phyloP scores from a whole-genome alignment of 2,888 invertebrate genomes.

The Eupithecia abbreviata region DNA sequence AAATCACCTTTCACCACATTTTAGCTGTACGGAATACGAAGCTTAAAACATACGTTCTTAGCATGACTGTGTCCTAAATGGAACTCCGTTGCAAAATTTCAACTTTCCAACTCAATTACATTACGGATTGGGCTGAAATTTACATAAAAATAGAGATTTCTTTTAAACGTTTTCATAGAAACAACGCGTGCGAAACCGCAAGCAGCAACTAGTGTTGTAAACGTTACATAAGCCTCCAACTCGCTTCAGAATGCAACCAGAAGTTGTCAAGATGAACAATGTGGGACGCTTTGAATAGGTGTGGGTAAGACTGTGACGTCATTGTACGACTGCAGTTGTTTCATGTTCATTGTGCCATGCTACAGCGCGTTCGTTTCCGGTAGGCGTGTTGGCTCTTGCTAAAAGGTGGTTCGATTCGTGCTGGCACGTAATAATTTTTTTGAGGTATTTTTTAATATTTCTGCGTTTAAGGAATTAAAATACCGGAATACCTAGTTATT shows the following conservation, averaged over 20 bases:
- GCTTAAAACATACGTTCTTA: too few species aligned
- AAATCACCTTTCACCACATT: too few species aligned
- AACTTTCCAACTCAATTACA: too few species aligned
- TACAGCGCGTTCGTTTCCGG: slow-evolving; percentile 67
- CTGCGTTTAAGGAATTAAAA: too few species aligned
- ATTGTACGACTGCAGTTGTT: slow-evolving; percentile 55
- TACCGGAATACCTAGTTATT: too few species aligned
- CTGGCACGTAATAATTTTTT: not conserved
- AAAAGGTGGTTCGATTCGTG: not conserved
- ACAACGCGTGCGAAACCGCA: not conserved
- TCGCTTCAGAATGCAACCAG: not conserved
- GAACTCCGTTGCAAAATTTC: too few species aligned
- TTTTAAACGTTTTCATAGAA: not conserved
- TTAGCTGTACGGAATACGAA: too few species aligned
- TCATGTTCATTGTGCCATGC: slow-evolving; percentile 56
- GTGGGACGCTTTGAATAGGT: slow-evolving; percentile 44
- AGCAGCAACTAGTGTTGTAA: not conserved
- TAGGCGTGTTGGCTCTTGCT: slow-evolving; percentile 28
- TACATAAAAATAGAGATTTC: not conserved
- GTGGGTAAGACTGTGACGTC: slow-evolving; percentile 51
- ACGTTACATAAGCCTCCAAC: not conserved
- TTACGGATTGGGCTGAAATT: not conserved
- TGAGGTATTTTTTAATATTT: not conserved
- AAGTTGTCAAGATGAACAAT: slow-evolving; percentile 35
- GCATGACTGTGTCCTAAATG: too few species aligned